Base-by-base conservation (phyloP, 30 jellyfish, hydroid and myxozoan species). In the Cassiopea xamachana region DNA sequence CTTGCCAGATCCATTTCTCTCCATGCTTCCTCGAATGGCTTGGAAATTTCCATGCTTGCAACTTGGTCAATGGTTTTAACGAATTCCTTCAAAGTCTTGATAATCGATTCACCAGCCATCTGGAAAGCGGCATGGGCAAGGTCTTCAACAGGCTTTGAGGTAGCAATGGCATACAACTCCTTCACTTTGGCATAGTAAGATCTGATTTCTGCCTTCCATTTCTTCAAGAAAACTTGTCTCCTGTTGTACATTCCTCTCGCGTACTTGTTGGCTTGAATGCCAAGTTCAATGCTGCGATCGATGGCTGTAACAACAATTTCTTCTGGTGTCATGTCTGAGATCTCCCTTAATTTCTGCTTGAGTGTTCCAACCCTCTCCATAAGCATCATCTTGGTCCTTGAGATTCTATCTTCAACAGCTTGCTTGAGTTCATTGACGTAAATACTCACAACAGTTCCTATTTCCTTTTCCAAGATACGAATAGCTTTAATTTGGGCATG, bases 11-110 rank as follows among this genome's bases (percentile, higher is more conserved):
- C 97, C 85, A 94, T 85, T 43, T 92, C 96, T 60, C 80, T 92
- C 98, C 98, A 92, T 85, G 98, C 97, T 12, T 70, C 76, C 82
- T 79, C 86, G 2, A 97, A 19, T 49, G 97, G 98, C 59, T 74
- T 80, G 58, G 97, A 64, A 60, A 96, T 60, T 73, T 96, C 98
- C 92, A 96, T 73, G 62, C 61, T 84, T 13, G 98, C 91, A 50
- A 96, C 18, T 69, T 96, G 97, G 77, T 87, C 96, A 64, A 92
- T 55, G 62, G 85, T 80, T 47, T 79, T 86, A 18, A 88, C 92
- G 17, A 92, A 55, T 69, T 92, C 97, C 68, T 82, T 93, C 68
- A 90, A 88, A 47, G 91, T 86, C 12, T 73, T 60, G 58, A 86
- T 92, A 75, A 88, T 68, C 9, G 80, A 83, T 48, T 87, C 97